A percentile compares a stretch with the other conserved stretches of the same genome.
These are phyloP conservation scores for Parnassius mnemosyne DNA, from an alignment of 2,888 invertebrate species.

Conservation along the genomic window DNA sequence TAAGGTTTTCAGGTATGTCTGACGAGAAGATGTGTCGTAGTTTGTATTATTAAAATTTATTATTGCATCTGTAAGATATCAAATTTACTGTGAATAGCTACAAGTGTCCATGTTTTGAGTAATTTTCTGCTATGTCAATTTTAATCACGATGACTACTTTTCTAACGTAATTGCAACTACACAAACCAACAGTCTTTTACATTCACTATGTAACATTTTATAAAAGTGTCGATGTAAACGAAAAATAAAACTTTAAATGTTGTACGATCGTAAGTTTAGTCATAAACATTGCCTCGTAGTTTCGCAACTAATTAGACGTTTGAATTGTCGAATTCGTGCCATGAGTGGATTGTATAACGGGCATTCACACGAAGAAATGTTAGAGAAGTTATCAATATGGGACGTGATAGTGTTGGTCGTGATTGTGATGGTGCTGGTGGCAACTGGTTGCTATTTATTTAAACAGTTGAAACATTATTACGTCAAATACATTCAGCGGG, in stretches of 20 bases:
- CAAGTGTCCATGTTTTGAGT: too few species aligned
- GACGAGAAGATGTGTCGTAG: too few species aligned
- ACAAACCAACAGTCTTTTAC: too few species aligned
- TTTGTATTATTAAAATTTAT: too few species aligned
- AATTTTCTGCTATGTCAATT: too few species aligned
- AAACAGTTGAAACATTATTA: slow-evolving; percentile 40
- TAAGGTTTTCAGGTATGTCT: too few species aligned
- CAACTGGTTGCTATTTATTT: slow-evolving; percentile 39
- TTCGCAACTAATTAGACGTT: slow-evolving; percentile 1
- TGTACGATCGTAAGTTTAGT: neutral
- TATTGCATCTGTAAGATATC: too few species aligned
- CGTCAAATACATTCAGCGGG: slow-evolving; percentile 39
- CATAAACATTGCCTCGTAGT: slow-evolving; percentile 1
- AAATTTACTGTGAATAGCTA: too few species aligned
- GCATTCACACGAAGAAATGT: slow-evolving; percentile 52
- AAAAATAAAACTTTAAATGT: slow-evolving; percentile 6
- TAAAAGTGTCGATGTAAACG: slow-evolving; percentile 6
- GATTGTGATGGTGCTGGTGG: slow-evolving; percentile 38
- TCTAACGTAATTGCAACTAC: too few species aligned
- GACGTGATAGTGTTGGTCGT: slow-evolving; percentile 45
- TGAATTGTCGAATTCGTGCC: neutral
- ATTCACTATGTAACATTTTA: neutral
- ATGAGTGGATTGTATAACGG: slow-evolving; percentile 33
- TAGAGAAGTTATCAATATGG: slow-evolving; percentile 41
- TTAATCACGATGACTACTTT: too few species aligned